Base-by-base conservation (phyloP, 2,113 vertebrate species). In the Clarias gariepinus region DNA sequence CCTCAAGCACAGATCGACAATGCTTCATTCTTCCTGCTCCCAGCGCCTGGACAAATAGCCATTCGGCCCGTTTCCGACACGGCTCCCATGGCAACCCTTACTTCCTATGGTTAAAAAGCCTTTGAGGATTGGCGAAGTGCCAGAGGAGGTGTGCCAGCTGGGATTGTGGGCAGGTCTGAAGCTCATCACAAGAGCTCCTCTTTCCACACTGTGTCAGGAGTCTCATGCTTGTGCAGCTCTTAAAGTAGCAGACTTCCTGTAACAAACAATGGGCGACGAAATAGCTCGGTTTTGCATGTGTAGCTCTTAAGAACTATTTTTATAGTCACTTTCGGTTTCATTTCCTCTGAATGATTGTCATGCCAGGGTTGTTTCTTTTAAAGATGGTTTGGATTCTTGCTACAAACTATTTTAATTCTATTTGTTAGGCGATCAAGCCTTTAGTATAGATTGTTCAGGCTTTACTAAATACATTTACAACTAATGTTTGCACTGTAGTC, bases 101-200 rank as follows among this genome's bases (percentile, higher is more conserved):
- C 90, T 94, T 95, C 95, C 83, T 82, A 91, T 91, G 86, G 92
- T 89, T 89, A 79, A 88, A 93, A 94, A 95, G 94, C 94, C 94
- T 94, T 93, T 90, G 93, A 91, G 93, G 94, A 94, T 96, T 97
- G 96, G 96, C 95, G 91, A 91, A 84, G 92, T 92, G 94, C 95
- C 95, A 94, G 89, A 89, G 94, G 95, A 81, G 87, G 89, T 93
- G 94, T 93, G 94, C 95, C 95, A 95, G 94, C 93, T 94, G 92
- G 93, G 94, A 91, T 64, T 64, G 77, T 87, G 85, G 87, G 87
- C 84, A 68, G 88, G 79, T 61, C 78, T 74, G 33, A 82, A 61
- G 41, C 78, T 82, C 68, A 78, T 88, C 85, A 69, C 76, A 84
- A 86, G 83, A 58, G 64, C 33, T 84, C 33, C 28, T 84, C 74